A percentile compares a stretch with the other conserved stretches of the same genome.
These are phyloP conservation scores for Lethenteron reissneri DNA, from an alignment of 2,113 vertebrate species.

Conservation along the genomic window DNA sequence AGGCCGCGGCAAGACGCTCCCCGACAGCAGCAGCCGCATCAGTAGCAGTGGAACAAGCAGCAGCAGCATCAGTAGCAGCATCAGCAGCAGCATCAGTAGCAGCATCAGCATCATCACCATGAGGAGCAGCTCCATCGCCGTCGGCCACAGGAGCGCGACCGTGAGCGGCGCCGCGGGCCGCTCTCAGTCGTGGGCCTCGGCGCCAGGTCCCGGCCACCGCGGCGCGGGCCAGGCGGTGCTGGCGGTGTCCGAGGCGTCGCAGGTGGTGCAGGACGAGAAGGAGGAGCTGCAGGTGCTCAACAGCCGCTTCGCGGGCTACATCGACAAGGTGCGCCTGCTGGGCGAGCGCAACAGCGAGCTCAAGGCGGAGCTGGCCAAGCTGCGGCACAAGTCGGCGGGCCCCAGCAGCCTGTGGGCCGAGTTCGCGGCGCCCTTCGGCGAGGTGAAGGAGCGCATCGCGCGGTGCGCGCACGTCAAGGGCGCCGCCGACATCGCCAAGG, in stretches of 20 bases:
- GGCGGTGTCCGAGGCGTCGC: slow-evolving; percentile 24
- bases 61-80: too few species aligned
- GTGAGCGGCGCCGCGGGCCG: slow-evolving; percentile 18
- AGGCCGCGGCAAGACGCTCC: too few species aligned
- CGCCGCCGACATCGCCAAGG: slow-evolving; percentile 23
- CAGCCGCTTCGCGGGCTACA: slow-evolving; percentile 32
- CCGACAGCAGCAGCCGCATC: too few species aligned
- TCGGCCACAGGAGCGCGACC: slow-evolving; percentile 27
- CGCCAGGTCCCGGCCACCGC: slow-evolving; percentile 8
- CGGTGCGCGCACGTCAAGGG: slow-evolving; percentile 28
- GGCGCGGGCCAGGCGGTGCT: slow-evolving; percentile 17
- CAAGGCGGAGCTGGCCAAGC: slow-evolving; percentile 16
- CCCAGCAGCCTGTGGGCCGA: slow-evolving; percentile 23
- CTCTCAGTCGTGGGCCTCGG: neutral
- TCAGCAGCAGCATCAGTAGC: too few species aligned
- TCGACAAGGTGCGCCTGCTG: slow-evolving; percentile 31
- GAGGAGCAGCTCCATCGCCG: slow-evolving; percentile 27
- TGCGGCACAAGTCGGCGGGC: slow-evolving; percentile 21
- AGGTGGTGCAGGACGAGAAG: slow-evolving; percentile 28
- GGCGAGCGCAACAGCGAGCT: slow-evolving; percentile 25
- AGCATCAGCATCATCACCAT: slow-evolving; percentile 15
- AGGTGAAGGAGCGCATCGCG: slow-evolving; percentile 34
- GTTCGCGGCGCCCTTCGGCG: slow-evolving; percentile 29
- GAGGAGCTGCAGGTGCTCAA: slow-evolving; percentile 42
- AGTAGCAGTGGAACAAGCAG: too few species aligned